Conservation (phyloP, 37 sponge, comb jelly and placozoan genomes). For the Ephydatia muelleri region DNA sequence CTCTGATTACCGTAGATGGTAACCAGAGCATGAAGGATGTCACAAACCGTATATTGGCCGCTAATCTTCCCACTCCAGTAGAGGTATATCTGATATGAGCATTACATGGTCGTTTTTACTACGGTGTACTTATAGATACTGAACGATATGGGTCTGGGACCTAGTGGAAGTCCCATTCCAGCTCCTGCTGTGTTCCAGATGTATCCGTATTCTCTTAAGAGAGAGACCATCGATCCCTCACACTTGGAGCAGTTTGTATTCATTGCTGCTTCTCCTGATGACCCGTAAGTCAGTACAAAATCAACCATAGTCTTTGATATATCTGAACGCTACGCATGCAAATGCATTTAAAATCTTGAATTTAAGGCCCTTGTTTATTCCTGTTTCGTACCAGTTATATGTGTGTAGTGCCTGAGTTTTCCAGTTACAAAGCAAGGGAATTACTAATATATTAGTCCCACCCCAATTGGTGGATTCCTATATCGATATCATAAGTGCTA, state of each 20-base stretch:
- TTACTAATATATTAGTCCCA: too few relatives aligned
- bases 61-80: conserved; percentile 67
- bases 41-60: conserved; percentile 28
- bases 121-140: conserved; percentile 49
- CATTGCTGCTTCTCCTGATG: conserved; percentile 75
- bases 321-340: too few relatives aligned
- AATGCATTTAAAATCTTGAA: too few relatives aligned
- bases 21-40: conserved; percentile 24
- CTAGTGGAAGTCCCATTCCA: conserved; percentile 82
- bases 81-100: conserved; percentile 28
- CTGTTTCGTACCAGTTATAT: too few relatives aligned
- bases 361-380: too few relatives aligned
- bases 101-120: neutral
- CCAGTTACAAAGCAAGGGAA: too few relatives aligned
- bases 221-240: conserved; percentile 15
- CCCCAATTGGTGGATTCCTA: too few relatives aligned
- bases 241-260: conserved; percentile 49
- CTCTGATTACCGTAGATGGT: conserved; percentile 56
- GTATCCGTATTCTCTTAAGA: conserved; percentile 68
- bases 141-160: conserved; percentile 84
- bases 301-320: too few relatives aligned
- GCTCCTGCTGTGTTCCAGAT: conserved; percentile 78
- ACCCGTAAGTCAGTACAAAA: conserved; percentile 60
- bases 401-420: too few relatives aligned
- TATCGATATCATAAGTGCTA: too few relatives aligned